Evolutionary conservation across 2,797 vertebrate species (phyloP).

Genomic region (Nothura maculosa): DNA sequence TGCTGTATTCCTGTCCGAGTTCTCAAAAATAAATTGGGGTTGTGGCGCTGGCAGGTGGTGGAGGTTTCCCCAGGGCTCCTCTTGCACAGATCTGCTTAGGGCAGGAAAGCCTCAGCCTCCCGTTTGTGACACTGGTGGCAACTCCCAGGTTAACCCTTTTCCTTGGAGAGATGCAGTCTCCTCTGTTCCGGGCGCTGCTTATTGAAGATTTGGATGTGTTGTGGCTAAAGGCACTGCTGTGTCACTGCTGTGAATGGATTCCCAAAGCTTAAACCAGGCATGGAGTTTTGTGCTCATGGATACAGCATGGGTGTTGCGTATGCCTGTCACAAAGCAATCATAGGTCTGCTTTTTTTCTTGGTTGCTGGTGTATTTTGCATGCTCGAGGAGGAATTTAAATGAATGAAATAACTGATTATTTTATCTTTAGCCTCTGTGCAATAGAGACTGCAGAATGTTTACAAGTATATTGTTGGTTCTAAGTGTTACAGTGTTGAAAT

Average conservation of each 20-base stretch:
- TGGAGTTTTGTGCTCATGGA: background rate
- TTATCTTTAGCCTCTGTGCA: background rate
- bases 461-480: background rate
- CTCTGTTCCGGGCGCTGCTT: background rate
- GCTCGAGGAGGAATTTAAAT: background rate
- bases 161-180: background rate
- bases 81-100: background rate
- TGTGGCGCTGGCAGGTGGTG: background rate
- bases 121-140: background rate
- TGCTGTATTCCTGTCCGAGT: accelerated
- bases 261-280: background rate
- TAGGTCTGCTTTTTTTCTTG: background rate
- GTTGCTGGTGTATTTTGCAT: background rate
- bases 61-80: accelerated
- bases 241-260: accelerated
- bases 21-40: background rate
- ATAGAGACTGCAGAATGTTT: background rate
- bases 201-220: background rate
- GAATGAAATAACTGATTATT: background rate
- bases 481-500: background rate
- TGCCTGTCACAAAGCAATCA: background rate
- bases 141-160: background rate
- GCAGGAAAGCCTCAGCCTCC: background rate
- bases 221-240: background rate
- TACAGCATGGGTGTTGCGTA: accelerated